phyloP scores from a whole-genome alignment of 2,888 invertebrate genomes.

The Spisula subtruncata region DNA sequence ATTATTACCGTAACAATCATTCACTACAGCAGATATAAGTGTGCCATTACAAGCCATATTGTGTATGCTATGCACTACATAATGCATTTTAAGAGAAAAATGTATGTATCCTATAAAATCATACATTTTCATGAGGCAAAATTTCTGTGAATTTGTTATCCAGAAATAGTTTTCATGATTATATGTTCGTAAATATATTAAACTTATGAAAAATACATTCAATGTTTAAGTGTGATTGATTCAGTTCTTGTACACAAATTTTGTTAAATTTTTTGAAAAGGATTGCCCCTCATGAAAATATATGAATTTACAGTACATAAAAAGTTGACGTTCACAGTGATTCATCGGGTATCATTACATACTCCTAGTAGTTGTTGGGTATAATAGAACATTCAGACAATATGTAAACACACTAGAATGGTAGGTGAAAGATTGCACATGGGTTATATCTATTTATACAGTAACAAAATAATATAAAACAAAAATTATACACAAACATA shows the following conservation, averaged over 20 bases:
- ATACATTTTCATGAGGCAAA: too few species aligned
- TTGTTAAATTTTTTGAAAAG: too few species aligned
- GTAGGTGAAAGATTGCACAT: conserved; percentile 47
- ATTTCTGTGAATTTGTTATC: too few species aligned
- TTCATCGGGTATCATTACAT: not conserved
- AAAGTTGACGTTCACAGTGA: not conserved
- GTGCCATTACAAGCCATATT: not conserved
- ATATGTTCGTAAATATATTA: too few species aligned
- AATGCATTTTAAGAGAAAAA: not conserved
- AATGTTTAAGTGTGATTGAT: too few species aligned
- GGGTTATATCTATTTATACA: conserved; percentile 51
- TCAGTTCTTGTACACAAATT: too few species aligned
- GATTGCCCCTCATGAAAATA: too few species aligned
- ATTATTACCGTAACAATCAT: not conserved
- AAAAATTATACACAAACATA: conserved; percentile 2
- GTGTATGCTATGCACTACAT: not conserved
- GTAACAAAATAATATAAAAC: conserved; percentile 39
- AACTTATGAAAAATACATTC: too few species aligned
- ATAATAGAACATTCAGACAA: conserved; percentile 4
- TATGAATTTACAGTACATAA: not conserved
- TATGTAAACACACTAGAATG: not conserved
- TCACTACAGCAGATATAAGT: not conserved
- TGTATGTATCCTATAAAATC: too few species aligned
- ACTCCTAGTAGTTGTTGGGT: too few species aligned
- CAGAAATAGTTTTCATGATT: too few species aligned